Base-by-base conservation (phyloP, 2,113 vertebrate genomes). In the Myodes glareolus region DNA sequence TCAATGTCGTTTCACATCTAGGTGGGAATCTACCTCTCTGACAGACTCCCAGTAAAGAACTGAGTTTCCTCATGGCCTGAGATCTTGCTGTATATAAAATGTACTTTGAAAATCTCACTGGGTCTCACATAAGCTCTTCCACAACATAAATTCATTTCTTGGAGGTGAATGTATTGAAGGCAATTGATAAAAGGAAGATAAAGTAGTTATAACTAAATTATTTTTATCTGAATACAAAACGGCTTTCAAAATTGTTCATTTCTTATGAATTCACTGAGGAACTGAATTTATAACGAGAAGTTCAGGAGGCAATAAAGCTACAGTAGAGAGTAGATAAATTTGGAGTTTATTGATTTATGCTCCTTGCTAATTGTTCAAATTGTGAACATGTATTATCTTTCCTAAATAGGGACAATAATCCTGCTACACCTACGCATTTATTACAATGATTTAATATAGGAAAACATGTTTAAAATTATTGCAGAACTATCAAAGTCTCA, bases 211-310 rank as follows among this genome's bases (percentile, higher is more conserved):
- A 75, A 76, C 94, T 70, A 58, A 67, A 65, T 29, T 65, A 65
- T 65, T 94, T 94, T 84, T 75, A 29, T 39, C 7, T 87, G 72
- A 94, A 70, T 31, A 75, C 31, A 70, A 94, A 87, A 70, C 87
- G 36, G 16, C 52, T 85, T 85, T 47, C 5, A 63, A 16, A 12
- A 31, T 31, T 67, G 65, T 33, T 33, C 11, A 67, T 67, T 67
- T 31, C 12, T 27, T 67, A 31, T 67, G 29, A 67, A 14, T 67
- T 67, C 65, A 67, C 29, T 13, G 65, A 67, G 65, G 29, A 67
- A 67, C 12, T 31, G 29, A 67, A 33, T 67, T 31, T 67, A 31
- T 67, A 67, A 14, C 4, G 0, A 67, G 65, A 67, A 67, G 29
- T 33, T 67, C 29, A 33, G 29, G 29, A 67, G 12, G 27, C 65